Evolutionary conservation across 2,888 invertebrate genomes (phyloP).

Genomic region (Chironomus riparius): DNA sequence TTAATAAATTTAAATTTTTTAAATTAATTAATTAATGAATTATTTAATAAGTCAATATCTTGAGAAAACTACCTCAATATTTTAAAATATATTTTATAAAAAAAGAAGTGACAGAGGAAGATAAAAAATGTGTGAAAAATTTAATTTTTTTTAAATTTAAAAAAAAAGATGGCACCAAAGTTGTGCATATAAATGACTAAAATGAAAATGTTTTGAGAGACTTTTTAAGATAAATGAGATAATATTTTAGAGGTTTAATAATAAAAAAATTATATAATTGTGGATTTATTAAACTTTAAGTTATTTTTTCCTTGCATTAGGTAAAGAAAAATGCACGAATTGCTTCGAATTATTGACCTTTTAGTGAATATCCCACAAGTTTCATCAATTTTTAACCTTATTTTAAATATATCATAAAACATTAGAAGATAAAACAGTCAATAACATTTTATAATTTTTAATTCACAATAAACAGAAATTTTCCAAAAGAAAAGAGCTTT

Average conservation of each 20-base stretch:
- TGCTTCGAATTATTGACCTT: no score
- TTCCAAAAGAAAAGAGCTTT: background rate
- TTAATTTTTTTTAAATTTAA: background rate
- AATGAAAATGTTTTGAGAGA: background rate
- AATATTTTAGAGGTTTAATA: background rate
- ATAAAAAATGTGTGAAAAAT: background rate
- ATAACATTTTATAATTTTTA: background rate
- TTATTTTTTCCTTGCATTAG: no score
- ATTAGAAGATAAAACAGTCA: constrained; percentile 2
- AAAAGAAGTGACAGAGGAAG: background rate
- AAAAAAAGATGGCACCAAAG: no score
- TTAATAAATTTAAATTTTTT: background rate
- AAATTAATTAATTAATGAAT: constrained; percentile 11
- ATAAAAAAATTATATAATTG: no score
- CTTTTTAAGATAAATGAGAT: background rate
- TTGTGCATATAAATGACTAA: no score
- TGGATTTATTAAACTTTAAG: no score
- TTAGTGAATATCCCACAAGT: no score
- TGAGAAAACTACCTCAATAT: constrained; percentile 26
- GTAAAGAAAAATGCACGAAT: no score
- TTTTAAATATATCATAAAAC: background rate
- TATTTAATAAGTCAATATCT: constrained; percentile 15
- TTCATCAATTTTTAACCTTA: no score
- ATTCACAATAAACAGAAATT: background rate
- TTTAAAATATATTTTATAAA: constrained; percentile 17